Evolutionary conservation across 1,140 invertebrate genomes (phyloP), one percentile per base, ranked within the genome.

Genomic region (Heliconius hermathena): DNA sequence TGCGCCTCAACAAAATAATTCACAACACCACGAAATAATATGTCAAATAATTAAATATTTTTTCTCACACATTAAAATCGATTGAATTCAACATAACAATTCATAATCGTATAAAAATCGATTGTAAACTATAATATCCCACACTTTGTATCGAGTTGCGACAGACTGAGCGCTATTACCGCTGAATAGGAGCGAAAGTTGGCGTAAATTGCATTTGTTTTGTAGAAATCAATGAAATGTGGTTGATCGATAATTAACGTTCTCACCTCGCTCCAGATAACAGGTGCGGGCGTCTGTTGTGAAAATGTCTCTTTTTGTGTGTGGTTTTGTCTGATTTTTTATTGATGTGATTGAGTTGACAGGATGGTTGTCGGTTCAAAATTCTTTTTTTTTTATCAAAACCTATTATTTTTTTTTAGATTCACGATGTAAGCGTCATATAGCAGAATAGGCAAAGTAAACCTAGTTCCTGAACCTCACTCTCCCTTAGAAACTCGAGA

Each of bases 261-360:
- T 87, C 87, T 90, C 84, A 90, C 90, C 90, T 91, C 88, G 90
- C 87, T 87, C 90, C 71, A 91, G 77, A 85, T 91, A 86, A 76
- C 83, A 85, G 73, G 82, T 85, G 83, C 76, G 75, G 81, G 78
- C 16, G n/a, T 29, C 29, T 13, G 22, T 66, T 29, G 60, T 66
- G 26, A 11, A 60, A 60, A 60, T 60, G 57, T 46, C 41, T 46
- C 54, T 66, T 66, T 66, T 66, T 66, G 26, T 66, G 13, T 26
- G 26, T 29, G 3, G 60, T 66, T 66, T 22, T 22, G 3, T 66
- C 6, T 8, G 13, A 66, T 66, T 66, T 16, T 66, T 66, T 26
- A 29, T 29, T 13, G 9, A 29, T 60, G 9, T 29, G 60, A 13
- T 29, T 66, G 22, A 66, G 3, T 29, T 8, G 9, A 22, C 57